A percentile compares a stretch with the other conserved stretches of the same genome.
These are phyloP conservation scores for Verasper variegatus DNA, from an alignment of 2,113 vertebrate species.

Conservation along the genomic window DNA sequence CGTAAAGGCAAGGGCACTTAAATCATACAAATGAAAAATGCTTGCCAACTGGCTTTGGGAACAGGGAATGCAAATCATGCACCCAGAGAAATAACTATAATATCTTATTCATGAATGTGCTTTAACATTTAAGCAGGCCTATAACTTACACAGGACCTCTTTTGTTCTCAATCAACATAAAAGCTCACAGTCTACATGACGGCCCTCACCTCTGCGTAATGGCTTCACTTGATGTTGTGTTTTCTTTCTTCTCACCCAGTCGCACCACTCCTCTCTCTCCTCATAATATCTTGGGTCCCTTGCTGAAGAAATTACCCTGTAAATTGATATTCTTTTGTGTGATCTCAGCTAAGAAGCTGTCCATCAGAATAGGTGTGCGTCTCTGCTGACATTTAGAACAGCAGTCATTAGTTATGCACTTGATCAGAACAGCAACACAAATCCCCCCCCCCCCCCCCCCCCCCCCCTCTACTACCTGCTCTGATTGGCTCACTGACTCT, in stretches of 20 bases:
- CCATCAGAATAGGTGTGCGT: slow-evolving; percentile 17
- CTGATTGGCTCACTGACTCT: slow-evolving; percentile 72
- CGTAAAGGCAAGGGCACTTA: slow-evolving; percentile 6
- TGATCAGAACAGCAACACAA: slow-evolving; percentile 45
- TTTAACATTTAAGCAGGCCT: background rate
- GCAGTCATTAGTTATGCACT: slow-evolving; percentile 66
- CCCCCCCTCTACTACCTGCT: slow-evolving; percentile 47
- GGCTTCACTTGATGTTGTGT: slow-evolving; percentile 22
- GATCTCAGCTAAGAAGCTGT: slow-evolving; percentile 25
- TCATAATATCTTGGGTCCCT: background rate
- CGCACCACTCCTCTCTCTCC: background rate
- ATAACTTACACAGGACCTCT: slow-evolving; percentile 19
- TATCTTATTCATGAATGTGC: slow-evolving; percentile 34
- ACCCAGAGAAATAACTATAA: slow-evolving; percentile 14
- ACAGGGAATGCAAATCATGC: slow-evolving; percentile 25
- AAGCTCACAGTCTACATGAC: slow-evolving; percentile 6
- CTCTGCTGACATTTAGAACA: slow-evolving; percentile 54
- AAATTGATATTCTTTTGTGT: slow-evolving; percentile 39
- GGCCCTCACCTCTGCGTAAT: slow-evolving; percentile 16
- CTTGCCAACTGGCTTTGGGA: slow-evolving; percentile 32
- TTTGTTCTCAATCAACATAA: slow-evolving; percentile 28
- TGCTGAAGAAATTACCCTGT: slow-evolving; percentile 26
- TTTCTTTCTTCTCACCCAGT: background rate
- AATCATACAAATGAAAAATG: slow-evolving; percentile 25
- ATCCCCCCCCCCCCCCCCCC: background rate